Percentiles rank a stretch among this genome's conserved stretches.
phyloP scores from a whole-genome alignment of 2,797 vertebrate species.

The Tamandua tetradactyla region DNA sequence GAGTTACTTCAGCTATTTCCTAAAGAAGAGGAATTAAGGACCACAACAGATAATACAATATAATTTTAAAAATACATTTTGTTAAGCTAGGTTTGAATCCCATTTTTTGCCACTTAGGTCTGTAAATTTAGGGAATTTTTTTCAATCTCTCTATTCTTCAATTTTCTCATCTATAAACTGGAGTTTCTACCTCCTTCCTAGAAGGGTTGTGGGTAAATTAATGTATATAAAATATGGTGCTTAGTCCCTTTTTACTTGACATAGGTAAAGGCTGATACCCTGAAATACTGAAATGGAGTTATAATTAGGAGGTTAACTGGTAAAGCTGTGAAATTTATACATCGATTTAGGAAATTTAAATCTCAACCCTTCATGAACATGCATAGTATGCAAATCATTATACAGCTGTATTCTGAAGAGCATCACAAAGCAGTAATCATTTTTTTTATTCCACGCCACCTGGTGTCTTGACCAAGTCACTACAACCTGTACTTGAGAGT shows the following conservation, averaged over 20 bases:
- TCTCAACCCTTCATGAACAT: neutral
- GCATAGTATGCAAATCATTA: neutral
- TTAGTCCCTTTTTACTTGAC: neutral
- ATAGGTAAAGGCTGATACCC: neutral
- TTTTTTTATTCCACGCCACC: slow-evolving; percentile 73
- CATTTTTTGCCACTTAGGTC: neutral
- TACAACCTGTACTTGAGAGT: neutral
- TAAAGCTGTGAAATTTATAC: slow-evolving; percentile 17
- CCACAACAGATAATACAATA: neutral
- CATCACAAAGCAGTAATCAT: neutral
- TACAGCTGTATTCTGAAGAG: slow-evolving; percentile 14
- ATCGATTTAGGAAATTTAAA: neutral
- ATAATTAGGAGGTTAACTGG: neutral
- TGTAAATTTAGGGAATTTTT: neutral
- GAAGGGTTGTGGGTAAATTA: neutral
- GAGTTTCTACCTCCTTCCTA: neutral
- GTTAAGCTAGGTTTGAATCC: neutral
- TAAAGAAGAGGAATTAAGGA: neutral
- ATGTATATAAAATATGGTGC: neutral
- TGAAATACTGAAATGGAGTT: slow-evolving; percentile 14
- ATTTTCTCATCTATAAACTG: neutral
- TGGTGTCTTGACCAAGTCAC: slow-evolving; percentile 62
- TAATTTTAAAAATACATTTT: neutral
- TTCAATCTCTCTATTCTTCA: neutral
- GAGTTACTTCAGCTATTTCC: neutral